These are phyloP conservation scores for Zaprionus camerounensis DNA, from an alignment of 1,140 invertebrate species.

Conservation along the genomic window DNA sequence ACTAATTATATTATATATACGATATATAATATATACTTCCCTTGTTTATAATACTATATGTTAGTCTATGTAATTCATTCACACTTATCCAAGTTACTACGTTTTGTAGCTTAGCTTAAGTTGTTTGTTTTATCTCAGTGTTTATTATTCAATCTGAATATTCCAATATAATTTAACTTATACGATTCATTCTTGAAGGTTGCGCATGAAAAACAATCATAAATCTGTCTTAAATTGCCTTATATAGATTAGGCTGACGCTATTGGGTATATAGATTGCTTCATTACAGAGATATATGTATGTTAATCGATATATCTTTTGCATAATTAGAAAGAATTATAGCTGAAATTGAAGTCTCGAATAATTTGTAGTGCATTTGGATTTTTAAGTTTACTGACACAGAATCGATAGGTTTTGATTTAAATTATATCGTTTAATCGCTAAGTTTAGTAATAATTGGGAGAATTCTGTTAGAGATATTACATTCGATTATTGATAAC, in stretches of 20 bases:
- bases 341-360: neutral
- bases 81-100: neutral
- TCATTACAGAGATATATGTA: neutral
- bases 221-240: neutral
- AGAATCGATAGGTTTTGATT: too few species aligned
- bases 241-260: neutral
- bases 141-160: neutral
- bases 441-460: too few species aligned
- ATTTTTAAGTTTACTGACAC: too few species aligned
- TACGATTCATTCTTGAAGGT: neutral
- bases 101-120: neutral
- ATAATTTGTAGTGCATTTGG: neutral
- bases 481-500: too few species aligned
- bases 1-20: too few species aligned
- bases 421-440: too few species aligned
- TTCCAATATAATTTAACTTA: neutral
- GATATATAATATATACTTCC: too few species aligned
- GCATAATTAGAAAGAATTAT: neutral
- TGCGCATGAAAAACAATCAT: neutral
- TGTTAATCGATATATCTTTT: neutral
- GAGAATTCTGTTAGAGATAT: too few species aligned
- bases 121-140: neutral
- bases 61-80: neutral
- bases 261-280: neutral
- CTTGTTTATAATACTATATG: neutral